Evolutionary conservation across 2,797 vertebrate genomes (phyloP).

Genomic region (Spatula versicolor): DNA sequence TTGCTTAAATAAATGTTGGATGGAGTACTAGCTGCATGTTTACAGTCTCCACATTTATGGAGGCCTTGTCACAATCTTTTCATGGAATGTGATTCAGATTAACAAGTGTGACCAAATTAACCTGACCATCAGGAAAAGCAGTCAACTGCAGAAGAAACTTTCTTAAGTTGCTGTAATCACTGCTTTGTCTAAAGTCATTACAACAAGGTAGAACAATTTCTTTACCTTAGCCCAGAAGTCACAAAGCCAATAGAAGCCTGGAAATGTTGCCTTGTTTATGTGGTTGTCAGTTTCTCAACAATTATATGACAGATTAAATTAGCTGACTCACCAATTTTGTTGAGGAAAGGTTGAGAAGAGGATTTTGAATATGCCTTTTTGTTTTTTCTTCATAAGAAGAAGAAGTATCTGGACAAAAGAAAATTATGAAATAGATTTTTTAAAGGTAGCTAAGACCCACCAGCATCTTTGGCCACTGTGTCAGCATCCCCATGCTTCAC

Average conservation of each 20-base stretch:
- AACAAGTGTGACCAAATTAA: neutral
- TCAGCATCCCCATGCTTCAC: neutral
- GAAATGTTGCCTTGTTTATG: neutral
- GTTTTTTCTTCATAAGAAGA: neutral
- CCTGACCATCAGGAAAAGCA: neutral
- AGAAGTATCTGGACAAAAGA: neutral
- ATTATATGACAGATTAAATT: neutral
- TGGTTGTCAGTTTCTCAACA: neutral
- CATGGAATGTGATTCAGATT: neutral
- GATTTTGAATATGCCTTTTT: neutral
- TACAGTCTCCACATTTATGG: neutral
- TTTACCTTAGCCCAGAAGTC: neutral
- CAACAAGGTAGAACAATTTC: neutral
- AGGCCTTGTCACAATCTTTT: neutral
- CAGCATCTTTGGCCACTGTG: neutral
- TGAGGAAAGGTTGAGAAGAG: neutral
- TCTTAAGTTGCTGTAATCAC: neutral
- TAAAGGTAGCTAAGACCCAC: neutral
- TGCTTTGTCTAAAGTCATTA: neutral
- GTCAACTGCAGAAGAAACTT: neutral
- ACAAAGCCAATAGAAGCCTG: neutral
- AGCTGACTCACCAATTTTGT: neutral
- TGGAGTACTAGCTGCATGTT: neutral
- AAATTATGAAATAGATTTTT: neutral
- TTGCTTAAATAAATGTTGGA: neutral